Base-by-base conservation (phyloP, 2,888 invertebrate genomes). In the Congeria kusceri region DNA sequence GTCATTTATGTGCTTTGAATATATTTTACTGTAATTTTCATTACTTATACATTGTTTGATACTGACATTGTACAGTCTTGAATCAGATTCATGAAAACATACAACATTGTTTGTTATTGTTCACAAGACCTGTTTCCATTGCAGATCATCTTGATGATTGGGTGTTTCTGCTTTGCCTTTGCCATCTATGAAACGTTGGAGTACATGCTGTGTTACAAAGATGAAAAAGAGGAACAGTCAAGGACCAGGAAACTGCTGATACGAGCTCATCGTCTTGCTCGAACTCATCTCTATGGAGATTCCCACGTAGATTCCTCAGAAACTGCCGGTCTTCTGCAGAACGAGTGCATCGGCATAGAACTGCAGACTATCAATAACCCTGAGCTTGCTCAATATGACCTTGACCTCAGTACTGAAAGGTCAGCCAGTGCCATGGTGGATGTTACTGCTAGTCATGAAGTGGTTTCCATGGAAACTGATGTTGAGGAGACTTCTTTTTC, bases 151-250 rank as follows among this genome's bases (percentile, higher is more conserved):
- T 71, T 85, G 3, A 69, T 92, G 61, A 71, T 84, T 5, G 85
- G 92, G 59, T 82, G 72, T 4, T 92, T 93, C 84, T 85, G 86
- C 53, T 49, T 90, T 2, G 46, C 92, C 1, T 85, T 93, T 85
- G 90, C 90, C 3, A 20, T 92, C 7, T 92, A 92, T 63, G 91
- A 92, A 72, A 89, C 89, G 13, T 67, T 92, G 5, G 93, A 93
- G 70, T 92, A 92, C 77, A 66, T 88, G 0, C 80, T 89, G 49
- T 93, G 92, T 79, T 92, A 92, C 80, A 81, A 88, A 39, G 91
- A 92, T 0, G 93, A 93, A 74, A 93, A 93, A 65, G 83, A 86
- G 63, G 89, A 90, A 65, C 84, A 90, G 11, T 62, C 77, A 28
- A 80, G 79, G 32, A 53, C 77, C 23, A 71, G 80, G 49, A 76